Evolutionary conservation across 2,113 vertebrate species (phyloP).

Genomic region (Catharus minimus): DNA sequence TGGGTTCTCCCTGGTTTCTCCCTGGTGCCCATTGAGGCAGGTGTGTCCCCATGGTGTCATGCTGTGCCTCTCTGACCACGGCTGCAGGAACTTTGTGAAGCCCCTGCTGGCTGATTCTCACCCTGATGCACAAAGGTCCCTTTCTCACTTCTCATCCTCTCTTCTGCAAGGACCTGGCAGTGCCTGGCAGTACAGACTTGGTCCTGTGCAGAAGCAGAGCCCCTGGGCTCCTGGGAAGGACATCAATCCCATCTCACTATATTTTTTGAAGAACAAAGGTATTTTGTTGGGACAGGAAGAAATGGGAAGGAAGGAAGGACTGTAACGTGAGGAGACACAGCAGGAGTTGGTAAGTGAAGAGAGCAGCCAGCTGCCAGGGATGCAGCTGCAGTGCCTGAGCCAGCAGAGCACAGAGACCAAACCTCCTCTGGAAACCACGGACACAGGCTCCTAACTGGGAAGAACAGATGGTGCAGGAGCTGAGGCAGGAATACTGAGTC

Average conservation of each 20-base stretch:
- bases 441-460: not conserved
- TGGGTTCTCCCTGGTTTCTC: not conserved
- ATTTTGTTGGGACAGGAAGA: not conserved
- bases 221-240: not conserved
- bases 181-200: not conserved
- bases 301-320: not conserved
- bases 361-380: not conserved
- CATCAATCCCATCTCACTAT: fast-evolving
- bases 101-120: not conserved
- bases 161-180: not conserved
- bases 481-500: not conserved
- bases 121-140: fast-evolving
- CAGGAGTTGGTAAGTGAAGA: not conserved
- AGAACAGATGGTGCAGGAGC: slow-evolving; percentile 18
- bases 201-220: not conserved
- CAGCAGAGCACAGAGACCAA: not conserved
- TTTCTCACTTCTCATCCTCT: not conserved
- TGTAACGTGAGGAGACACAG: not conserved
- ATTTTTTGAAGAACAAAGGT: not conserved
- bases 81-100: not conserved
- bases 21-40: not conserved
- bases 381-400: not conserved
- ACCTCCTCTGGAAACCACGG: not conserved
- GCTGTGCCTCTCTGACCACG: fast-evolving
- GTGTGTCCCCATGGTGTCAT: fast-evolving